Evolutionary conservation across 64 coral and sea anemone species (phyloP), one percentile per base, ranked within the genome.

Genomic region (Porites lutea): DNA sequence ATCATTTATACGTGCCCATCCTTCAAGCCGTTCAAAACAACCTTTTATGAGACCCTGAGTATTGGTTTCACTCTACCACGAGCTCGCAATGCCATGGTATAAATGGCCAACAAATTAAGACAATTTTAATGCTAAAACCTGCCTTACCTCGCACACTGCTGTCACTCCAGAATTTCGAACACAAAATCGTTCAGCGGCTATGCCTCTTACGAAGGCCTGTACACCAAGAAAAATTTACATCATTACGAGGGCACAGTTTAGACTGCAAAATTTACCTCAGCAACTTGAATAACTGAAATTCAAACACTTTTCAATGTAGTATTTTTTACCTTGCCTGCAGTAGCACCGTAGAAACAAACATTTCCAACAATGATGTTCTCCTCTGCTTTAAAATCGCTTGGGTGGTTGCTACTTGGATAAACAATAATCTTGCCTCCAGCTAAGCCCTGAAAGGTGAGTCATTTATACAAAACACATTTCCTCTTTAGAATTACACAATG

Each of bases 331-430:
- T 98, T 98, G 23, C 96, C 96, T n/a, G 96, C 95, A 18, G 96
- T 98, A 12, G 87, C 90, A 22, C 96, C 96, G 77, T 98, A 98
- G 8, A 98, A 91, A 72, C 96, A 98, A 4, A 91, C 92, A 75
- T 98, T 98, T 18, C 96, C 96, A 45, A 95, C 96, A 58, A 98
- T 93, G 3, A 95, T 86, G 65, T 95, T 98, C 52, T 98, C 93
- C 58, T 98, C 96, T 52, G 96, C 96, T 76, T 90, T 95, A 27
- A 87, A 98, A 58, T 75, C 63, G 0, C 47, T 63, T 1, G 90
- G 81, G 45, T 93, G 94, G 46, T 98, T 95, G 23, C 49, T 91
- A 57, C 96, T 98, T 4, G 96, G 96, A 65, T 98, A 98, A 13
- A 90, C 93, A 11, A 98, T 92, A 62, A 98, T 59, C 18, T 84